Evolutionary conservation across 53 echinoderm and acorn worm species (phyloP).

Genomic region (Glandiceps talaboti): DNA sequence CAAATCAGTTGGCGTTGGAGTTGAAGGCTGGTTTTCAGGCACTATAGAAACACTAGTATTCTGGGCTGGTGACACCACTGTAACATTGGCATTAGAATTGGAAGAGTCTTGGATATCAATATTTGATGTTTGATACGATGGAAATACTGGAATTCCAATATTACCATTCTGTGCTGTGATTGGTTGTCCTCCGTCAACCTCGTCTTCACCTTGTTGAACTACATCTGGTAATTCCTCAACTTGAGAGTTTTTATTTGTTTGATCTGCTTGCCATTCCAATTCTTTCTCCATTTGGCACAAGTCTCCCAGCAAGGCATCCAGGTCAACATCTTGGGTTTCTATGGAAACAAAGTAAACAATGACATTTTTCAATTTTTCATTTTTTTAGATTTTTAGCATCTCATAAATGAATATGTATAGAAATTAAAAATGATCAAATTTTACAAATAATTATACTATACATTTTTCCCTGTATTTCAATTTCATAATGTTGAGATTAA

Average conservation of each 20-base stretch:
- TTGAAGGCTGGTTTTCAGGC: not conserved
- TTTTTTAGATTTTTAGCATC: too few species aligned
- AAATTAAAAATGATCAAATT: too few species aligned
- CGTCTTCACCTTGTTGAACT: not conserved
- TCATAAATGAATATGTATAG: too few species aligned
- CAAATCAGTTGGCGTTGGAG: conserved; percentile 7
- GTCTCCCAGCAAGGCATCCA: conserved; percentile 90
- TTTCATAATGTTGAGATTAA: too few species aligned
- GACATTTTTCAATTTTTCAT: too few species aligned
- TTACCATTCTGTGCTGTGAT: not conserved
- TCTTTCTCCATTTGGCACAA: conserved; percentile 88
- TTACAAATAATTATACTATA: too few species aligned
- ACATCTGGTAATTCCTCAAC: not conserved
- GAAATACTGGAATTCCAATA: not conserved
- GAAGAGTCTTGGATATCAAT: too few species aligned
- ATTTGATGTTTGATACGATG: not conserved
- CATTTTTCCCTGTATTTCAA: too few species aligned
- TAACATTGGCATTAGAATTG: not conserved
- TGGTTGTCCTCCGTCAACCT: not conserved
- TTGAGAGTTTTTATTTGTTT: not conserved
- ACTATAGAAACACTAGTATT: not conserved
- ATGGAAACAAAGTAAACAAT: not conserved
- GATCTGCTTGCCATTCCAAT: conserved; percentile 45
- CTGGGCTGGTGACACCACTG: not conserved
- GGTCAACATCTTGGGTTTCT: conserved; percentile 93